Percentiles rank a stretch among this genome's conserved stretches.
Evolutionary conservation across 2,888 invertebrate species (phyloP).

Genomic region (Alloplasta piceator): DNA sequence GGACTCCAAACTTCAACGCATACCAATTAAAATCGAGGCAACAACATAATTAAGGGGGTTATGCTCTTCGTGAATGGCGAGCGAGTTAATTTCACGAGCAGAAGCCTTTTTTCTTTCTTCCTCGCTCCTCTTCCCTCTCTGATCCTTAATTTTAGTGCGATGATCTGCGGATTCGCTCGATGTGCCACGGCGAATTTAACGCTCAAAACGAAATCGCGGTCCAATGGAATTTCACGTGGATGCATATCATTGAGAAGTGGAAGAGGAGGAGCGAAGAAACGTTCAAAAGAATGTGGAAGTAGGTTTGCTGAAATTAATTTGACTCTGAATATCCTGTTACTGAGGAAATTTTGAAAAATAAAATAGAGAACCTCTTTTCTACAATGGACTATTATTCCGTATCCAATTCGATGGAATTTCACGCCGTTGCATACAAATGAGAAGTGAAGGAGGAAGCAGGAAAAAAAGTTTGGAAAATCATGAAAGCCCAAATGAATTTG

Average conservation of each 20-base stretch:
- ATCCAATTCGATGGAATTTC: no score
- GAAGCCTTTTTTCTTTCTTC: not conserved
- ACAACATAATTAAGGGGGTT: slow-evolving; percentile 53
- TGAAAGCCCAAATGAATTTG: no score
- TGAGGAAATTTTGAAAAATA: no score
- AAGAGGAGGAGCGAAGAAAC: not conserved
- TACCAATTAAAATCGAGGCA: slow-evolving; percentile 49
- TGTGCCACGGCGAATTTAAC: slow-evolving; percentile 30
- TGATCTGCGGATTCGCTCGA: slow-evolving; percentile 28
- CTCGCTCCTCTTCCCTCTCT: slow-evolving; percentile 36
- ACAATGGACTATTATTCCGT: no score
- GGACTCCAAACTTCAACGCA: slow-evolving; percentile 34
- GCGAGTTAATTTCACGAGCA: slow-evolving; percentile 14
- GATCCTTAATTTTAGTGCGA: slow-evolving; percentile 51
- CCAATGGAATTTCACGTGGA: slow-evolving; percentile 45
- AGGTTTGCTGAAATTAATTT: no score
- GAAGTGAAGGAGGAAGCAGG: no score
- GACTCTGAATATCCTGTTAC: no score
- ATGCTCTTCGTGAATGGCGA: slow-evolving; percentile 16
- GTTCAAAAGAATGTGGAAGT: no score
- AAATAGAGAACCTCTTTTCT: no score
- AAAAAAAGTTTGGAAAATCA: no score
- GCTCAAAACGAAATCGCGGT: slow-evolving; percentile 21
- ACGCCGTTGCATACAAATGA: no score
- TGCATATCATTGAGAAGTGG: not conserved